Base-by-base conservation (phyloP, 2,888 invertebrate genomes). In the Parapristionchus giblindavisi region DNA sequence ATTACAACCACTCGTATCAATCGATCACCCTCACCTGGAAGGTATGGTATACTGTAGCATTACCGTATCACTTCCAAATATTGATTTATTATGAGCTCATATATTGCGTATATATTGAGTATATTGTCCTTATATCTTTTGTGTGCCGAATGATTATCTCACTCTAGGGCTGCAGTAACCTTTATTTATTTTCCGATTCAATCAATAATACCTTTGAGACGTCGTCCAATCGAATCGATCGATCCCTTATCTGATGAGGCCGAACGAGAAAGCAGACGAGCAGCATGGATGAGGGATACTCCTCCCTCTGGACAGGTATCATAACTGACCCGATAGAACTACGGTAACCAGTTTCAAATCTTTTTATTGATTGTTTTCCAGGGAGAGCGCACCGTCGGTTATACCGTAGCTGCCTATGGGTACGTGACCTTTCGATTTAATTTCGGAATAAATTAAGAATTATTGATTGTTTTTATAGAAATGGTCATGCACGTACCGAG, bases 391-490 rank as follows among this genome's bases (percentile, higher is more conserved):
- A 38, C 32, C 17, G 72, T 85, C 1, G 85, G 85, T 24, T 87
- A 85, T 76, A 87, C 87, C 32, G 86, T 87, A 29, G 85, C 86
- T 17, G 81, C 82, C 36, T 85, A 85, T 40, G 84, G 84, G 48
- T 78, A 83, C 48, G n/a, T n/a, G n/a, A n/a, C n/a, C n/a, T n/a
- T n/a, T n/a, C n/a, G n/a, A n/a, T n/a, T n/a, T n/a, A n/a, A n/a
- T n/a, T n/a, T n/a, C n/a, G n/a, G n/a, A n/a, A n/a, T n/a, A n/a
- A n/a, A n/a, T n/a, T n/a, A n/a, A n/a, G n/a, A n/a, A n/a, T n/a
- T n/a, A n/a, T n/a, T n/a, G n/a, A n/a, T n/a, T n/a, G n/a, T n/a
- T n/a, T n/a, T n/a, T n/a, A n/a, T n/a, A n/a, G n/a, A n/a, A n/a
- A n/a, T 54, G 27, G 76, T 11, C 66, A 32, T n/a, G 43, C 34